Evolutionary conservation across 1,140 invertebrate species (phyloP).

Genomic region (Heliconius hermathena): DNA sequence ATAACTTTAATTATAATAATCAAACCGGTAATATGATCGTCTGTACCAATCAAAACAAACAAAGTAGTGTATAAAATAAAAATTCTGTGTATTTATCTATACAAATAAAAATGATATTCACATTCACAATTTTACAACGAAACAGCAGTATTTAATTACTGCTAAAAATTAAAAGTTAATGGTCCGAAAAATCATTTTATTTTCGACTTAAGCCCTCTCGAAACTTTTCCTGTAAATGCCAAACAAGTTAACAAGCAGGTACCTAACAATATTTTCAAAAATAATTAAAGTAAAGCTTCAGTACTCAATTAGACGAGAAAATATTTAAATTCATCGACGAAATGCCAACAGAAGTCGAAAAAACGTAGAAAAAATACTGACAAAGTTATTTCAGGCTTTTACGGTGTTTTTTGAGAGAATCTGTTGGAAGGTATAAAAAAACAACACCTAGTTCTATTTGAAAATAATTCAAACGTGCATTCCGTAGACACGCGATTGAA

Average conservation of each 20-base stretch:
- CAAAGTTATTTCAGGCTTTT: neutral
- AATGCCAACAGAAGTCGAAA: neutral
- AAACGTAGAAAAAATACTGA: neutral
- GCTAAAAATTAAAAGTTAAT: neutral
- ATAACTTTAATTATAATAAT: no score
- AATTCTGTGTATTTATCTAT: no score
- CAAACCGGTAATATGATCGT: no score
- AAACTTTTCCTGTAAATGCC: neutral
- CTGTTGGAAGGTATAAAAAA: neutral
- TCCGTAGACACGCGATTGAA: neutral
- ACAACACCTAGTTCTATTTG: neutral
- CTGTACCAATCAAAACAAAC: no score
- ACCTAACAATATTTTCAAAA: neutral
- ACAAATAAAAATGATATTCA: no score
- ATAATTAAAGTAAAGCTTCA: neutral
- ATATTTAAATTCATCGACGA: neutral
- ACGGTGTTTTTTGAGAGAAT: neutral
- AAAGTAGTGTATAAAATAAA: no score
- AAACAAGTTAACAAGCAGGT: neutral
- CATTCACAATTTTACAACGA: neutral
- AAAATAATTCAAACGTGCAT: constrained; percentile 2
- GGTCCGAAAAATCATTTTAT: neutral
- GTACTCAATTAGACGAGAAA: constrained; percentile 1
- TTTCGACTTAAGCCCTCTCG: neutral
- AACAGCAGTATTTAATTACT: neutral